Conservation (phyloP, 1,140 invertebrate genomes). For the Drosophila repletoides region DNA sequence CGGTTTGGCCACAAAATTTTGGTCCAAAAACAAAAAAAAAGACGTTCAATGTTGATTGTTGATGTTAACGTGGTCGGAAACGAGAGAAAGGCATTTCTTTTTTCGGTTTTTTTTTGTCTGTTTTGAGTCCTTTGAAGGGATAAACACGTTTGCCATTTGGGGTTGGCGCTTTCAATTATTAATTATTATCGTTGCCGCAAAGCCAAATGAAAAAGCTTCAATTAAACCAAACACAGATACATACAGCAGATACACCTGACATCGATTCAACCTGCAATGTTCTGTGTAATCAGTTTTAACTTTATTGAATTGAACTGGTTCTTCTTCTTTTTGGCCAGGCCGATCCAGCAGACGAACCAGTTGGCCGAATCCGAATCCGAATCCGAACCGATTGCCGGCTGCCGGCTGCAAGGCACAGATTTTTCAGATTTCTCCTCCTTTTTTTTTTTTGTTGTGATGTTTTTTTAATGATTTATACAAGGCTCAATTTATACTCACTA, state of each 20-base stretch:
- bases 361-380: not conserved
- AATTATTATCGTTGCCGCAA: constrained; percentile 69
- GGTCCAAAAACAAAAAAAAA: constrained; percentile 1
- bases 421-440: constrained; percentile 2
- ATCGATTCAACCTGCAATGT: constrained; percentile 1
- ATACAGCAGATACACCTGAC: not conserved
- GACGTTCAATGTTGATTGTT: constrained; percentile 13
- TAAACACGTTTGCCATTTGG: constrained; percentile 54
- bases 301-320: constrained; percentile 44
- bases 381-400: not conserved
- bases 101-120: not conserved
- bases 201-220: constrained; percentile 76
- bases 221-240: constrained; percentile 61
- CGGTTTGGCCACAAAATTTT: constrained; percentile 48
- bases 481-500: constrained; percentile 79
- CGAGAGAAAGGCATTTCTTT: not conserved
- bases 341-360: not conserved
- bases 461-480: constrained; percentile 72
- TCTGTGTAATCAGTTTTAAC: constrained; percentile 47
- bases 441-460: constrained; percentile 19
- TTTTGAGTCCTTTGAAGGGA: constrained; percentile 14
- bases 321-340: not conserved
- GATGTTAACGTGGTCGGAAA: constrained; percentile 22
- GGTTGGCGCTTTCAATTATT: constrained; percentile 63
- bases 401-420: constrained; percentile 1